Base-by-base conservation (phyloP, 2,888 invertebrate species). In the Eupsilia transversa region DNA sequence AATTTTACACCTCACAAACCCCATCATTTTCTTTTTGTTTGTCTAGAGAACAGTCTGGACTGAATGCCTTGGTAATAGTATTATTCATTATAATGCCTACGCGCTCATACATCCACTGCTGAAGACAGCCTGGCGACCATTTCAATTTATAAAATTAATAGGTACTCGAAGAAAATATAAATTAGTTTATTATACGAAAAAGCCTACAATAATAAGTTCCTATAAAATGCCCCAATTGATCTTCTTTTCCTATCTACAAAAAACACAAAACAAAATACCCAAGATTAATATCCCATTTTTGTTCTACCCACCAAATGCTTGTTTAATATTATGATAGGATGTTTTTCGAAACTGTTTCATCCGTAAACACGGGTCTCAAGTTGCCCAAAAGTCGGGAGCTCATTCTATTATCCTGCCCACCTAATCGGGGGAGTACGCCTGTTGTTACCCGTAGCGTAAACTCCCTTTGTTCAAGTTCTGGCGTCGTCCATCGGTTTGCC, bases 381-480 rank as follows among this genome's bases (percentile, higher is more conserved):
- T 82, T 83, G 33, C 57, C 61, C 65, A 56, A 82, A 83, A 83
- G 65, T 80, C 72, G 65, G 64, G 75, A 71, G 69, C 71, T 84
- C 75, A 82, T 69, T 76, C 73, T 76, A 85, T 85, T 78, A 84
- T 83, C 75, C 80, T 74, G 49, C 61, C 69, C 49, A 82, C 75
- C 84, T 83, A 79, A 82, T 85, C 84, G 67, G 57, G 54, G 63
- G 64, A 73, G 80, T 72, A 76, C 33, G 79, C 49, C 57, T 23
- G 57, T 83, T 74, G 74, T 75, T 82, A 41, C 20, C 46, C 68
- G 79, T 82, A 83, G 65, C 84, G 70, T 60, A 70, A 75, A 80
- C 77, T 71, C 35, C 64, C 77, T 83, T 83, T 86, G 77, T 85
- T 67, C 33, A 38, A 80, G 72, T 86, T 85, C 41, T 63, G 54